phyloP scores from a whole-genome alignment of 2,113 vertebrate genomes.

The Ciconia maguari region DNA sequence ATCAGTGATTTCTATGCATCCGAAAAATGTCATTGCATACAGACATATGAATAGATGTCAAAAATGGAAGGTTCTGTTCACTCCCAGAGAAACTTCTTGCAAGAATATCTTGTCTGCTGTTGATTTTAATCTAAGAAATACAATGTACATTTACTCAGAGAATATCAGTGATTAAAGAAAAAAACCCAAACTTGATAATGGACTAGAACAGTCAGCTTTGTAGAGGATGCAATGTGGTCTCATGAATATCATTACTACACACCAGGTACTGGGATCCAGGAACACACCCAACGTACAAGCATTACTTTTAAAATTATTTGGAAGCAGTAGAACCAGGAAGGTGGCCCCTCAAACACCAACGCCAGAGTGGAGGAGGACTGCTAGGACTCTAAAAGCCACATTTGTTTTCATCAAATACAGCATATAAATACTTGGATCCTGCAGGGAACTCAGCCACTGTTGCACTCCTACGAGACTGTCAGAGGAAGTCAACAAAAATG shows the following conservation, averaged over 20 bases:
- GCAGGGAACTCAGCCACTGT: neutral
- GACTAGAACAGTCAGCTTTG: neutral
- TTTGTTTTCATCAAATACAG: neutral
- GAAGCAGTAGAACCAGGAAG: neutral
- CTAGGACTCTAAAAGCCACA: neutral
- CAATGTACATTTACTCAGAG: neutral
- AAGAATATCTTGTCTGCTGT: neutral
- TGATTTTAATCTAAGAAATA: neutral
- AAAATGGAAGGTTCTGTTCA: neutral
- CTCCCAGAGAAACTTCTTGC: neutral
- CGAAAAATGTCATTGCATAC: neutral
- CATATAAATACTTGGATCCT: neutral
- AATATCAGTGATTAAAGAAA: neutral
- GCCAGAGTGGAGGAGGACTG: neutral
- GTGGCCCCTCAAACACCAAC: neutral
- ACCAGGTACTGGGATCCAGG: neutral
- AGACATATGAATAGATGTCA: neutral
- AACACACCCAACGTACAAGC: neutral
- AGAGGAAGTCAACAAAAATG: neutral
- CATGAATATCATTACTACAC: neutral
- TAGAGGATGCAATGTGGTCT: neutral
- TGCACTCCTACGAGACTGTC: neutral
- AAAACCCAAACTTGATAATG: neutral
- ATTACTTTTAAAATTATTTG: neutral
- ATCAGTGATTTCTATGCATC: neutral